Percentiles rank a stretch among this genome's conserved stretches.
These are phyloP conservation scores for Clanis bilineata DNA, from an alignment of 2,888 invertebrate species.

Conservation along the genomic window DNA sequence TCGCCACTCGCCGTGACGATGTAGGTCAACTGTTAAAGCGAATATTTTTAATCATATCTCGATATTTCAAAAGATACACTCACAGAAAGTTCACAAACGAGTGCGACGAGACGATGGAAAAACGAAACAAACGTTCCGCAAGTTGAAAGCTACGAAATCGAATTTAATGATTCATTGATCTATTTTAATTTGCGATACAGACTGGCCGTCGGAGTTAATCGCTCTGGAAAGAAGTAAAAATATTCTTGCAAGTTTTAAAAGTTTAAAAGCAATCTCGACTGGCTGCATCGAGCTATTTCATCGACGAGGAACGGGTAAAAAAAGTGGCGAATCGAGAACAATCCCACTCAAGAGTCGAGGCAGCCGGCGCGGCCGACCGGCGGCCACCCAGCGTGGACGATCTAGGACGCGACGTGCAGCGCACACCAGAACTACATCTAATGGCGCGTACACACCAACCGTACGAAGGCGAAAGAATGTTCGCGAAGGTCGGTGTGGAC, in stretches of 20 bases:
- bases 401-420: constrained; percentile 35
- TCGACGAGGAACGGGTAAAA: constrained; percentile 31
- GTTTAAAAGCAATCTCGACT: constrained; percentile 37
- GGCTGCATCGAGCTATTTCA: constrained; percentile 34
- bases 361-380: constrained; percentile 25
- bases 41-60: constrained; percentile 28
- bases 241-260: constrained; percentile 35
- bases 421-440: constrained; percentile 28
- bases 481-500: no score
- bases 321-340: constrained; percentile 47
- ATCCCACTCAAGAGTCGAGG: constrained; percentile 35
- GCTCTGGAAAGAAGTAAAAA: constrained; percentile 39
- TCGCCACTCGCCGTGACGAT: background rate
- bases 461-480: no score
- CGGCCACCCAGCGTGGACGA: constrained; percentile 44
- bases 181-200: constrained; percentile 44
- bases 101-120: constrained; percentile 19
- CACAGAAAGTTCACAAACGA: constrained; percentile 19
- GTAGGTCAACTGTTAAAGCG: constrained; percentile 14
- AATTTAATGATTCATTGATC: constrained; percentile 40
- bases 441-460: no score
- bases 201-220: constrained; percentile 35
- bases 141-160: constrained; percentile 29
- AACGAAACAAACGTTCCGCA: constrained; percentile 22
- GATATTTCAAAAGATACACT: constrained; percentile 19